Conservation (phyloP, 1,140 invertebrate genomes). For the Ephestia elutella region DNA sequence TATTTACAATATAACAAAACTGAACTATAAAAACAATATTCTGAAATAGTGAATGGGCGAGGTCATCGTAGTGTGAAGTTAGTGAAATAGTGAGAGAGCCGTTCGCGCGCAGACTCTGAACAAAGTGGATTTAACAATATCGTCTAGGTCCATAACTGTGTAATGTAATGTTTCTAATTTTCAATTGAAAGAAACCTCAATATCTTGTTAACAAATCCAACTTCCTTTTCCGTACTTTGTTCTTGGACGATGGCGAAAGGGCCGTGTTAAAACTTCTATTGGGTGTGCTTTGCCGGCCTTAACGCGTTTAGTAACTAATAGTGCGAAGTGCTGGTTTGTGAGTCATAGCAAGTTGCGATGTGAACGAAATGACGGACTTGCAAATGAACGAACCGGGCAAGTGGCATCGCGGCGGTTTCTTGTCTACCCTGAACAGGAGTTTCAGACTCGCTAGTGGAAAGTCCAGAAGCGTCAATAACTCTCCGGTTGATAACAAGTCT, state of each 20-base stretch:
- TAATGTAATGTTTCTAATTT: constrained; percentile 13
- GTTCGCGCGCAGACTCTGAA: constrained; percentile 36
- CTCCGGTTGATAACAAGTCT: constrained; percentile 39
- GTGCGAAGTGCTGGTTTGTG: constrained; percentile 45
- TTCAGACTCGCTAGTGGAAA: constrained; percentile 48
- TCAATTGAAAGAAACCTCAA: constrained; percentile 12
- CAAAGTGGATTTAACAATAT: constrained; percentile 27
- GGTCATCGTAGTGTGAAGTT: constrained; percentile 33
- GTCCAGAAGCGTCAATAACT: constrained; percentile 39
- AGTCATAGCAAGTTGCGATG: constrained; percentile 58
- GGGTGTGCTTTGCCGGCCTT: constrained; percentile 31
- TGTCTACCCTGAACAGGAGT: constrained; percentile 59
- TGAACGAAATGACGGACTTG: constrained; percentile 63
- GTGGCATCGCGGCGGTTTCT: constrained; percentile 63
- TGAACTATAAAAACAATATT: constrained; percentile 38
- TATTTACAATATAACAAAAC: constrained; percentile 16
- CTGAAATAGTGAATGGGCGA: constrained; percentile 49
- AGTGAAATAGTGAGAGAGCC: constrained; percentile 20
- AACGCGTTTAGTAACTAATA: constrained; percentile 37
- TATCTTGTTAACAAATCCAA: constrained; percentile 10
- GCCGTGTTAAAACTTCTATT: constrained; percentile 17
- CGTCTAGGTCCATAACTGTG: constrained; percentile 10
- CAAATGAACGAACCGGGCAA: constrained; percentile 54
- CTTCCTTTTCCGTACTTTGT: constrained; percentile 13
- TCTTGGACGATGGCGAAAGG: constrained; percentile 14